Evolutionary conservation across 2,888 invertebrate genomes (phyloP).

Genomic region (Chesias legatella): DNA sequence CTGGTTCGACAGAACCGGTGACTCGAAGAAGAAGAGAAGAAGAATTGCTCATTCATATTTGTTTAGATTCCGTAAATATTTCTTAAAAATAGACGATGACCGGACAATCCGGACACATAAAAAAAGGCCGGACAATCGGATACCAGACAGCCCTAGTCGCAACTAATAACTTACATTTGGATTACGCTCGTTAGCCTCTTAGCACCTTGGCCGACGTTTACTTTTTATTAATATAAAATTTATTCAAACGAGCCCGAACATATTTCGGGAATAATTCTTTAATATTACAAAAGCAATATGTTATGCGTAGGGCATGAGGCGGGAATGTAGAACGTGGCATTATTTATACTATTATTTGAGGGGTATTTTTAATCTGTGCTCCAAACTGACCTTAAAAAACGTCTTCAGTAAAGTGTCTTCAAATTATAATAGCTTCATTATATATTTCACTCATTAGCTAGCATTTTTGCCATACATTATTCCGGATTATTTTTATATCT

Average conservation of each 20-base stretch:
- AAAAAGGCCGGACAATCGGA: neutral
- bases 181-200: constrained; percentile 79
- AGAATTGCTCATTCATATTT: too few species aligned
- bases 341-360: constrained; percentile 58
- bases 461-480: too few species aligned
- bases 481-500: too few species aligned
- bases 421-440: too few species aligned
- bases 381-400: constrained; percentile 24
- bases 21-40: too few species aligned
- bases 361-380: constrained; percentile 46
- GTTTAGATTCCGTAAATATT: too few species aligned
- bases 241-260: constrained; percentile 68
- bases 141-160: constrained; percentile 30
- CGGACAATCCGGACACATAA: too few species aligned
- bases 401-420: too few species aligned
- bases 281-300: constrained; percentile 68
- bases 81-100: too few species aligned
- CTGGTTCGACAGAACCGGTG: too few species aligned
- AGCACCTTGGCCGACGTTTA: constrained; percentile 73
- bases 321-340: constrained; percentile 40
- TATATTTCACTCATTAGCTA: too few species aligned
- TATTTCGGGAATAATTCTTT: constrained; percentile 69
- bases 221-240: constrained; percentile 74
- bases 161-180: constrained; percentile 77
- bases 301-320: constrained; percentile 64